phyloP scores from a whole-genome alignment of 2,888 invertebrate genomes.

The Melanotus villosus region DNA sequence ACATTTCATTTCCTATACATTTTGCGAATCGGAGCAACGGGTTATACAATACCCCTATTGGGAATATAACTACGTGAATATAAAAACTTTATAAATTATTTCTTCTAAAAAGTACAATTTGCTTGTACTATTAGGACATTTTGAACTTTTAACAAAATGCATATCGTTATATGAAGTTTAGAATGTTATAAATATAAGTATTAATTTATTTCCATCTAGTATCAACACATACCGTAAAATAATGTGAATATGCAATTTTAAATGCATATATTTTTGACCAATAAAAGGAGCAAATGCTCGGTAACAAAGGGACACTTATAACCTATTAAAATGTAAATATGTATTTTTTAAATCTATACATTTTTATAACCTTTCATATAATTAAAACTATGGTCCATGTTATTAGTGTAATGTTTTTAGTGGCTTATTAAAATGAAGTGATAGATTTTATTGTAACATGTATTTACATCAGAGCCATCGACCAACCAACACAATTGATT shows the following conservation, averaged over 20 bases:
- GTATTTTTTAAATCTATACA: slow-evolving; percentile 44
- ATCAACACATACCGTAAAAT: neutral
- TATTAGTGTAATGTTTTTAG: slow-evolving; percentile 38
- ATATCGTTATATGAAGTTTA: no score
- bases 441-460: slow-evolving; percentile 60
- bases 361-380: slow-evolving; percentile 42
- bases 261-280: slow-evolving; percentile 41
- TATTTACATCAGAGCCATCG: slow-evolving; percentile 60
- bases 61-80: no score
- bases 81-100: no score
- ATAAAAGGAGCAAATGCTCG: slow-evolving; percentile 44
- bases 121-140: no score
- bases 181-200: no score
- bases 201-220: no score
- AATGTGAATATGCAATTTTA: slow-evolving; percentile 20
- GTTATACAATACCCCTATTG: no score
- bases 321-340: slow-evolving; percentile 48
- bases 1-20: no score
- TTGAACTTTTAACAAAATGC: no score
- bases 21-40: no score
- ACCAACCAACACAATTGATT: slow-evolving; percentile 54
- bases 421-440: slow-evolving; percentile 49
- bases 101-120: no score
- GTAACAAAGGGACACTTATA: slow-evolving; percentile 48
- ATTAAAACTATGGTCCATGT: slow-evolving; percentile 48